Base-by-base conservation (phyloP, 2,113 vertebrate genomes). In the Ivindomyrus marchei region DNA sequence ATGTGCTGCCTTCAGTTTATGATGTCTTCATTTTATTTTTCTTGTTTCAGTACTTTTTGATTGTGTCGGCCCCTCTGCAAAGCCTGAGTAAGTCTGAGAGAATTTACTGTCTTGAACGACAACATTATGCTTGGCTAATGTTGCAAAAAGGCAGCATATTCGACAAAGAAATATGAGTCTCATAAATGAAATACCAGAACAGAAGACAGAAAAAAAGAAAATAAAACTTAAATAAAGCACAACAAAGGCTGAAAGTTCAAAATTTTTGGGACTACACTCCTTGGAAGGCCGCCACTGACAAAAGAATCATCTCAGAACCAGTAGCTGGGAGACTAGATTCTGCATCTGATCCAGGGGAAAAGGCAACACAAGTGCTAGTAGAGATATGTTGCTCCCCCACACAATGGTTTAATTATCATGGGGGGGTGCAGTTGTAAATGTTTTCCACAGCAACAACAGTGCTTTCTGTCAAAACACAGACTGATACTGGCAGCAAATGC, bases 61-160 rank as follows among this genome's bases (percentile, higher is more conserved):
- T 50, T 36, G 17, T 87, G n/a, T 87, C 4, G 0, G 2, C 47
- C 13, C 4, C n/a, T 87, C 47, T 27, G n/a, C 46, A 50, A 36
- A 87, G 46, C 85, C 49, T 2, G 31, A 31, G 85, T n/a, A 52
- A 87, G 85, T n/a, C 45, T 52, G 47, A 50, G 85, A 53, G 24
- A 87, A 53, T 87, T 87, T 31, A 87, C 11, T 31, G 47, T 52
- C 85, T 87, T 52, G 49, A 87, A 87, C 27, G n/a, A 87, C 85
- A 87, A 52, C 49, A 87, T 87, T 87, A 52, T 87, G 49, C 27
- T 87, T 87, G 85, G 85, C 85, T 50, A 31, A 87, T 50, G 85
- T 87, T 87, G 85, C 49, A 31, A 52, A 87, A 87, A 87, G 47
- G 49, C 49, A 17, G 85, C 45, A 27, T 52, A 52, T 87, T 87